Evolutionary conservation across 2,113 vertebrate genomes (phyloP), one percentile per base, ranked within the genome.

Genomic region (Cochlearius cochlearius): DNA sequence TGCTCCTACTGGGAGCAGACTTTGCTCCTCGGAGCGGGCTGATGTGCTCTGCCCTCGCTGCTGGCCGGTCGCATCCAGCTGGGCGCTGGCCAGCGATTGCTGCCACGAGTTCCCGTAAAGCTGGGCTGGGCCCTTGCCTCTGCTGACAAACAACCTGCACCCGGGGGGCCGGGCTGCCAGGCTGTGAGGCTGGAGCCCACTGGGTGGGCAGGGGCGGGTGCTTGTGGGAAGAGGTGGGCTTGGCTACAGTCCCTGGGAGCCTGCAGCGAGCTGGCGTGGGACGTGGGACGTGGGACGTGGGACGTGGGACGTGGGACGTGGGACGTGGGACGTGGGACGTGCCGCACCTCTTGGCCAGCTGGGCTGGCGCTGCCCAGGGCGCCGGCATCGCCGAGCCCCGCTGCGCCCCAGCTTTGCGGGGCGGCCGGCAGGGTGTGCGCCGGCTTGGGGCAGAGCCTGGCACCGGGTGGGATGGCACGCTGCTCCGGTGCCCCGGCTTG

Each of bases 341-440:
- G 15, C 39, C 45, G 62, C 10, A 12, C 5, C 52, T 16, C 64
- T 76, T 1, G 1, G 62, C 17, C 50, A 34, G 32, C 63, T 0
- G 3, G 39, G 39, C 67, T 11, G 59, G 11, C 4, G 3, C 56
- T 63, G 58, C 38, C 3, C n/a, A 9, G 30, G n/a, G 32, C 21
- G 2, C n/a, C 23, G 36, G 47, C 4, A 2, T 23, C 4, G 11
- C 58, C 0, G 13, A 63, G 55, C 52, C 52, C 59, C 0, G 2
- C 38, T 43, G 58, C 2, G 1, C 36, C 45, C 18, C 45, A 15
- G 21, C 30, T 34, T 11, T 50, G 22, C 3, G 5, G 59, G 20
- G 56, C 5, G 15, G 47, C 27, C 29, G n/a, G 12, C 10, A 25
- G 29, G 9, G 9, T 14, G 30, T 0, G 0, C 19, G 36, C 23